Conservation (phyloP, 2,888 invertebrate species). For the Tachina fera region DNA sequence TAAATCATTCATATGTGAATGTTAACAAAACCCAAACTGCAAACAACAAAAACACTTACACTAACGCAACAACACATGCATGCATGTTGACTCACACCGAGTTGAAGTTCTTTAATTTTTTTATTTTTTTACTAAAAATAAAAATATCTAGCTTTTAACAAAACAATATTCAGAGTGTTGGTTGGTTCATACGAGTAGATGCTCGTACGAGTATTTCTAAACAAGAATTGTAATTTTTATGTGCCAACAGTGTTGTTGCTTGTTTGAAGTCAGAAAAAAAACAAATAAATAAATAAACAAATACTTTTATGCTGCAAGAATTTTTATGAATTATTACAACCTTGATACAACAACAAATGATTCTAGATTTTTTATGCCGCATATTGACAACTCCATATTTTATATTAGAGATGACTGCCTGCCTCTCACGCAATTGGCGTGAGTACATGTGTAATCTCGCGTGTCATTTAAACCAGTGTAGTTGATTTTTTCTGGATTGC, state of each 20-base stretch:
- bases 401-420: neutral
- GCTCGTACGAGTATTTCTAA: neutral
- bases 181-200: neutral
- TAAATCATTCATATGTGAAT: conserved; percentile 69
- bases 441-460: too few relatives aligned
- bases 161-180: neutral
- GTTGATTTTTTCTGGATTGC: too few relatives aligned
- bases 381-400: neutral
- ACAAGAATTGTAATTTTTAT: neutral
- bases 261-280: too few relatives aligned
- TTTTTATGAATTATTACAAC: conserved; percentile 13
- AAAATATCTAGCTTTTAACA: neutral
- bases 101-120: neutral
- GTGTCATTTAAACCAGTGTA: too few relatives aligned
- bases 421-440: neutral
- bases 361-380: neutral
- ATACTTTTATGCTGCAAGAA: neutral
- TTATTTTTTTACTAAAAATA: neutral
- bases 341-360: neutral
- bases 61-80: neutral
- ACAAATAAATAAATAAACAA: too few relatives aligned
- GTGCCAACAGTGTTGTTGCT: neutral
- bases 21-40: conserved; percentile 29
- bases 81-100: neutral
- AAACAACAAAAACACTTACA: conserved; percentile 3